Percentiles rank a stretch among this genome's conserved stretches.
These are phyloP conservation scores for Stegodyphus dumicola DNA, from an alignment of 1,140 invertebrate genomes.

Conservation along the genomic window DNA sequence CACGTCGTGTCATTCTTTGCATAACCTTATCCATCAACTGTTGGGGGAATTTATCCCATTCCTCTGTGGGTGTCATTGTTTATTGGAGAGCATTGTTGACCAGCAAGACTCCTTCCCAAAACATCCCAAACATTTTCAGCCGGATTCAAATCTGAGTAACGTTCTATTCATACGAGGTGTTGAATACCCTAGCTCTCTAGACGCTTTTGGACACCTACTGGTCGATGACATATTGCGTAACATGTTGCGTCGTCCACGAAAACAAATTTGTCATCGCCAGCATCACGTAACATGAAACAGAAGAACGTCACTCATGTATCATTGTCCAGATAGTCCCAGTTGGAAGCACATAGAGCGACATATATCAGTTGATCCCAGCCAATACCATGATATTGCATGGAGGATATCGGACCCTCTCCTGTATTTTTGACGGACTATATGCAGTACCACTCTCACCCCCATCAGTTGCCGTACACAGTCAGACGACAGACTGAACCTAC, in stretches of 20 bases:
- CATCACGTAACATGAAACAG: background rate
- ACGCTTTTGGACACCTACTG: background rate
- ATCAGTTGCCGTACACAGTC: conserved; percentile 11
- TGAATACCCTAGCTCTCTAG: conserved; percentile 10
- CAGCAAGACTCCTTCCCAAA: conserved; percentile 4
- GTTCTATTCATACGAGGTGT: background rate
- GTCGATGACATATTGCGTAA: conserved; percentile 3
- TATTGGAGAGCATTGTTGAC: conserved; percentile 4
- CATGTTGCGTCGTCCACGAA: conserved; percentile 15
- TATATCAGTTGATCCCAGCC: background rate
- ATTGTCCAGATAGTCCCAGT: background rate
- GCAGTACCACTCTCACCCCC: background rate
- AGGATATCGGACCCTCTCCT: background rate
- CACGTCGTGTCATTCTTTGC: conserved; percentile 10
- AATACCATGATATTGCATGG: background rate
- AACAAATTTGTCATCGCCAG: background rate
- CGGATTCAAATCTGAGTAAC: conserved; percentile 4
- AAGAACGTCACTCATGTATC: background rate
- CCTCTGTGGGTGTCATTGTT: conserved; percentile 5
- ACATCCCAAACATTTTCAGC: conserved; percentile 9
- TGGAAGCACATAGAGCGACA: background rate
- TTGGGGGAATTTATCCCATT: background rate
- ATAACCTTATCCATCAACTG: conserved; percentile 6
- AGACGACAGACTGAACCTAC: background rate
- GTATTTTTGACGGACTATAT: background rate